Percentiles rank a stretch among this genome's conserved stretches.
Conservation (phyloP, 2,888 invertebrate genomes). For the Cyclophora albipunctata region DNA sequence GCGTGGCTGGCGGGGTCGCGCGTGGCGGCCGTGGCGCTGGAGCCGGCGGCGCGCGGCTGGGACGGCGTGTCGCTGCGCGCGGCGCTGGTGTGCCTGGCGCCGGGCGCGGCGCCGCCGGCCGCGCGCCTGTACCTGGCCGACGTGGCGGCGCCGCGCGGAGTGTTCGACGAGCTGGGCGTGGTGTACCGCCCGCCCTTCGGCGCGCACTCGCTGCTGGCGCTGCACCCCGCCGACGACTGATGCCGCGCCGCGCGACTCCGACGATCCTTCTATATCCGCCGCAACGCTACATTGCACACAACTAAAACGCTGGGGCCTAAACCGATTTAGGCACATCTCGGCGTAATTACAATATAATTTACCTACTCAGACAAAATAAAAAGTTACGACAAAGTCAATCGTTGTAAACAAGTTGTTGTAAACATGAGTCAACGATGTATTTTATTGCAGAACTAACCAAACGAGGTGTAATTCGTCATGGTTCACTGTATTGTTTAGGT, state of each 20-base stretch:
- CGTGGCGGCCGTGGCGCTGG: slow-evolving; percentile 44
- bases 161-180: slow-evolving; percentile 85
- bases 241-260: background rate
- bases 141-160: slow-evolving; percentile 83
- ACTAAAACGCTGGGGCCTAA: too few relatives aligned
- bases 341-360: too few relatives aligned
- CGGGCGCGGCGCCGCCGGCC: slow-evolving; percentile 28
- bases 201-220: slow-evolving; percentile 52
- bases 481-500: too few relatives aligned
- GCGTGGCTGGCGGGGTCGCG: slow-evolving; percentile 75
- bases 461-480: too few relatives aligned
- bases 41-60: slow-evolving; percentile 79
- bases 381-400: too few relatives aligned
- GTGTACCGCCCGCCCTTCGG: slow-evolving; percentile 88
- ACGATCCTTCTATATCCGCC: background rate
- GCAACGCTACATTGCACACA: too few relatives aligned
- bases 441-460: too few relatives aligned
- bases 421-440: too few relatives aligned
- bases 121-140: slow-evolving; percentile 86
- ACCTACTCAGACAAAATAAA: too few relatives aligned
- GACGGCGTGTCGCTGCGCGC: slow-evolving; percentile 28
- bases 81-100: slow-evolving; percentile 56
- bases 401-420: too few relatives aligned
- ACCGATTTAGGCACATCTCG: too few relatives aligned
- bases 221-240: slow-evolving; percentile 44